Evolutionary conservation across 2,113 vertebrate species (phyloP).

Genomic region (Talpa occidentalis): DNA sequence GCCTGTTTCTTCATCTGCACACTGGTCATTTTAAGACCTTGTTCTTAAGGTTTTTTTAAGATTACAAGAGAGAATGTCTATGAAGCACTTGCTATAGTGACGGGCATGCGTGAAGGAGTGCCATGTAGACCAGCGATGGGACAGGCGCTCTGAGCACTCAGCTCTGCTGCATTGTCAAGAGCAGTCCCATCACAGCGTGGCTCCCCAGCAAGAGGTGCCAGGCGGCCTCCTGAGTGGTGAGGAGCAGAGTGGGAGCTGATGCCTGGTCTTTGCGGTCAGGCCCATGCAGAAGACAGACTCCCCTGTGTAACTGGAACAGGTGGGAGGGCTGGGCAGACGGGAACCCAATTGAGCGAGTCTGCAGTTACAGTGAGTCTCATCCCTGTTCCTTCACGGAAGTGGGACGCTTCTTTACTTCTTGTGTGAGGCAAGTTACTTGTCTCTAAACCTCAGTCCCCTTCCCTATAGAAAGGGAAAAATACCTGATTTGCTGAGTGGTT

Average conservation of each 20-base stretch:
- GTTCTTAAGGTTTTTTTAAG: not conserved
- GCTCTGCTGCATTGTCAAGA: no score
- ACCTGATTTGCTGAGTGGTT: not conserved
- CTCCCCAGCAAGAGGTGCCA: no score
- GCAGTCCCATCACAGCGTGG: no score
- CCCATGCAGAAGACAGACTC: not conserved
- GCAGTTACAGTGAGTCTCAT: no score
- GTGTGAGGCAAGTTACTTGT: not conserved
- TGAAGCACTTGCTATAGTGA: not conserved
- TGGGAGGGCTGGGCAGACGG: not conserved
- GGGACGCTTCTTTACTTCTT: not conserved
- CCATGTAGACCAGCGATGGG: no score
- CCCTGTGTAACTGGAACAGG: not conserved
- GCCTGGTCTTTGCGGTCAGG: no score
- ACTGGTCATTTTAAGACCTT: not conserved
- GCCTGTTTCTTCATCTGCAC: not conserved
- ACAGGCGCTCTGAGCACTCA: no score
- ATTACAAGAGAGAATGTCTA: constrained; percentile 23
- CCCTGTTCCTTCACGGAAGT: no score
- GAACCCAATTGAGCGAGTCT: no score
- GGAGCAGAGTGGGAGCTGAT: no score
- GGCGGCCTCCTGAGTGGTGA: not conserved
- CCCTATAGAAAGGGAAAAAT: not conserved
- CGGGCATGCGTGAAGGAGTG: not conserved
- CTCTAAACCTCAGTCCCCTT: not conserved